Evolutionary conservation across 2,113 vertebrate species (phyloP).

Genomic region (Myrmophylax atrothorax): DNA sequence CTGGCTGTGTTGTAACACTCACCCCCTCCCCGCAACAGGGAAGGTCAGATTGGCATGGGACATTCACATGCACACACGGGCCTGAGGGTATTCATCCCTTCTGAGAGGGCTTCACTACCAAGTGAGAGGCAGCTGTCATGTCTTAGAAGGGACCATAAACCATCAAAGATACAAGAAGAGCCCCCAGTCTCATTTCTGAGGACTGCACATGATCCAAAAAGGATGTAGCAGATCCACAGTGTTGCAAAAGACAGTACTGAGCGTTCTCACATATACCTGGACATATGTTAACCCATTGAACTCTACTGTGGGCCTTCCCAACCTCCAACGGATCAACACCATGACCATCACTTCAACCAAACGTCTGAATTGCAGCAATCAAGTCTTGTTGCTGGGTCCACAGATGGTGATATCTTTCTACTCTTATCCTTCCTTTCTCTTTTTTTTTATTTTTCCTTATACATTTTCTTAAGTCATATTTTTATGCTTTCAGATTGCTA

Average conservation of each 20-base stretch:
- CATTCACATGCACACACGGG: background rate
- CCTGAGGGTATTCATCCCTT: background rate
- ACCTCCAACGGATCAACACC: background rate
- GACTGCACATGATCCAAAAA: background rate
- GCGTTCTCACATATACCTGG: background rate
- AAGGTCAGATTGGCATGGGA: background rate
- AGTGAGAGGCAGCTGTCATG: background rate
- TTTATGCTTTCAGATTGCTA: background rate
- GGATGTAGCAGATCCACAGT: background rate
- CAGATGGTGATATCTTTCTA: background rate
- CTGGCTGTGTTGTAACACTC: background rate
- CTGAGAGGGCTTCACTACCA: background rate
- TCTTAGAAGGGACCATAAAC: background rate
- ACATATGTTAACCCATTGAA: background rate
- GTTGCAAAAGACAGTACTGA: background rate
- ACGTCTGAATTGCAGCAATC: background rate
- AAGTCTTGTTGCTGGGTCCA: background rate
- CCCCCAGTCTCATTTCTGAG: background rate
- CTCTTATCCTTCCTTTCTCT: background rate
- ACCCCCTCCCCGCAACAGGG: background rate
- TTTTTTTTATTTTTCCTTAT: background rate
- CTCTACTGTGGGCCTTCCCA: background rate
- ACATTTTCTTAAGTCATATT: background rate
- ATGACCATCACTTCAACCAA: background rate
- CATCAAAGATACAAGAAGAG: background rate